Evolutionary conservation across 2,888 invertebrate species (phyloP).

Genomic region (Acanthococcus lagerstroemiae): DNA sequence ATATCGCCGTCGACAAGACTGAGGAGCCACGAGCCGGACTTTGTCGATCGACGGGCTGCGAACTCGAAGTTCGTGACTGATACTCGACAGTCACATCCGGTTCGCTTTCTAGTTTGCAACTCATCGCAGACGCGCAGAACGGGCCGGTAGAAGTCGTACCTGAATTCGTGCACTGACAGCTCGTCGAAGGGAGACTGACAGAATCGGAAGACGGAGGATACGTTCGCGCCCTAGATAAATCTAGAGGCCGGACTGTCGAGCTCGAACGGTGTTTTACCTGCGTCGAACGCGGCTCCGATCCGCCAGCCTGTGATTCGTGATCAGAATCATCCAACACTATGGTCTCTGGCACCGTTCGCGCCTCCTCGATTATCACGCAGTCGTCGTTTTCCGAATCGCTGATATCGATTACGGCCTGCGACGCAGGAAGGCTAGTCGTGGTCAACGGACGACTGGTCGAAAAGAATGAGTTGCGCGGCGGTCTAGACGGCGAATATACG

Average conservation of each 20-base stretch:
- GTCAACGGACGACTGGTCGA: too few species aligned
- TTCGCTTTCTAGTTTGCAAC: too few species aligned
- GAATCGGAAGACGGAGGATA: background rate
- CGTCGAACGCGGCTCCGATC: background rate
- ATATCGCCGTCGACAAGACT: slow-evolving; percentile 10
- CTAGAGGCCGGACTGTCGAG: background rate
- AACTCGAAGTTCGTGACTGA: too few species aligned
- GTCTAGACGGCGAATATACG: background rate
- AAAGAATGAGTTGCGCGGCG: too few species aligned
- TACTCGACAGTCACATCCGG: too few species aligned
- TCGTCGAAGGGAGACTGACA: background rate
- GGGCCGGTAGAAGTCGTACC: background rate
- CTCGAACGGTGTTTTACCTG: too few species aligned
- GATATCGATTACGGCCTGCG: slow-evolving; percentile 3
- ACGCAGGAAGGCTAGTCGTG: background rate
- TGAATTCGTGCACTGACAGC: background rate
- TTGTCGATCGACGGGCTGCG: background rate
- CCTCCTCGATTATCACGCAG: slow-evolving; percentile 17
- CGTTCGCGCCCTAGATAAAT: background rate
- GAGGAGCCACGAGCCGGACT: background rate
- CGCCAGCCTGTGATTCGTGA: background rate
- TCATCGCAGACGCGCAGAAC: too few species aligned
- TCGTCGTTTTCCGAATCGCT: slow-evolving; percentile 20
- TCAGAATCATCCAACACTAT: slow-evolving; percentile 21
- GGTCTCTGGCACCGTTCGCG: background rate